Base-by-base conservation (phyloP, 1,140 invertebrate genomes). In the Lepidurus apus region DNA sequence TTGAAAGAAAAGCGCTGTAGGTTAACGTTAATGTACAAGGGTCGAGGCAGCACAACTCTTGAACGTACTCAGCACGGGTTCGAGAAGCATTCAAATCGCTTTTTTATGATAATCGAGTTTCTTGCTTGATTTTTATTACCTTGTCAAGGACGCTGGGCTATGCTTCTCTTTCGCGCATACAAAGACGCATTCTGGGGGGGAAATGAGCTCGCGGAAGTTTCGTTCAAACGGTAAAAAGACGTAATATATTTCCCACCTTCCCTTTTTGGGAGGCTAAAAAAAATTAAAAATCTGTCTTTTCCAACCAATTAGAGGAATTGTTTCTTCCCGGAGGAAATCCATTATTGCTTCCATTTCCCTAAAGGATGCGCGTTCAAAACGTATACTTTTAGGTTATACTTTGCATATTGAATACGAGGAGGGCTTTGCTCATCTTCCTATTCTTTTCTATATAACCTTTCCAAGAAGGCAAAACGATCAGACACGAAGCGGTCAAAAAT, bases 51-150 rank as follows among this genome's bases (percentile, higher is more conserved):
- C 53, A 13, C 21, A 13, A 65, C 53, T 65, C 53, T 13, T 65
- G 53, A 65, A 65, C 21, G 53, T 65, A 65, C 53, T 21, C 53
- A 65, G 53, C 53, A 65, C 53, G 53, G 53, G 53, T 65, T 65
- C 53, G 17, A 9, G 53, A 65, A 65, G 53, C 53, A 65, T 65
- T 65, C 53, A 65, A 65, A 65, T 65, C 53, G 53, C 1, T 65
- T 65, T 21, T 65, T 65, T 65, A 65, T 65, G 53, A 65, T 65
- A 65, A 65, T 65, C 13, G 53, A 65, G 53, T 65, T 65, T 65
- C 53, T 65, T 65, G 53, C 53, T 65, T 65, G 53, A 65, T 65
- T 65, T 65, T 65, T 65, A 65, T 65, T 65, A 65, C 53, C 53
- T 65, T 65, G 53, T 65, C 53, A 65, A 65, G 53, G 53, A 65